Base-by-base conservation (phyloP, 1,140 invertebrate genomes). In the Bombus cullumanus region DNA sequence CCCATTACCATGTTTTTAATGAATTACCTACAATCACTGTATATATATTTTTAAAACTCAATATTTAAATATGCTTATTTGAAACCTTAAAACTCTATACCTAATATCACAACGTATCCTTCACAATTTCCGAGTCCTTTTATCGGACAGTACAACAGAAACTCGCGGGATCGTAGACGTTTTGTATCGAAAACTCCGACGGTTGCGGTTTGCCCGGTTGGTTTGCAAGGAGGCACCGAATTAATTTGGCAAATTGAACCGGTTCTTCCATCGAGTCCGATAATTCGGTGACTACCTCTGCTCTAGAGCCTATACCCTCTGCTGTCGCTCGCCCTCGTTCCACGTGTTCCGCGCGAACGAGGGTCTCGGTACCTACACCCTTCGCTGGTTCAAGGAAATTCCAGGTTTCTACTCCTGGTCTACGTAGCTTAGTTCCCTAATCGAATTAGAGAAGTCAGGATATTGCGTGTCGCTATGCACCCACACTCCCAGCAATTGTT, bases 371-470 rank as follows among this genome's bases (percentile, higher is more conserved):
- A 93, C 92, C 92, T 94, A 92, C 76, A 74, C 76, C 84, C 82
- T 53, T 34, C 64, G 69, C 90, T 91, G 57, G 81, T 89, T 91
- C 74, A 84, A 90, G 91, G 90, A 91, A 93, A 93, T 92, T 92
- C 89, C 90, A 90, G 88, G 90, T 90, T 88, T 88, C 74, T 75
- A 13, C 47, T 76, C 28, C 69, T 88, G 87, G 89, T 89, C 89
- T 92, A 88, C 91, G 88, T 88, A 92, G 93, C 91, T 92, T 28
- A 93, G 92, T 94, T 93, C 93, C 88, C 89, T 95, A 95, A 95
- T 95, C 92, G 92, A 94, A 95, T 95, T 93, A 95, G 93, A 92
- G 91, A 92, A 95, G 93, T 94, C 95, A 95, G 95, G 95, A 95
- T 95, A 95, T 95, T 95, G 94, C 94, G 94, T 94, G 94, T 93